Evolutionary conservation across 1,140 invertebrate species (phyloP).

Genomic region (Pararge aegeria): DNA sequence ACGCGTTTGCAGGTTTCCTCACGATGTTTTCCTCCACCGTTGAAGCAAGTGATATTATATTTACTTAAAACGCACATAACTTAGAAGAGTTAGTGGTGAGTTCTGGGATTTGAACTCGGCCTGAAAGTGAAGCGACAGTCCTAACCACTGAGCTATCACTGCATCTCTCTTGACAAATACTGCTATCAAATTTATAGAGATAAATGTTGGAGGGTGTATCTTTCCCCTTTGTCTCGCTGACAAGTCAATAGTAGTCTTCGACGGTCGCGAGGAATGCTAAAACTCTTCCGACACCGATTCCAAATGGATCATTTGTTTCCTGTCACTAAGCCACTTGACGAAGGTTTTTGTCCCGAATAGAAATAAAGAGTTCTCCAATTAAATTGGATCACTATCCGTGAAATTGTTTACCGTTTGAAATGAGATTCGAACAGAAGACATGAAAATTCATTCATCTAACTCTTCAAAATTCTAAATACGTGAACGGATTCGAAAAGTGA

Average conservation of each 20-base stretch:
- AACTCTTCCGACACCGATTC: slow-evolving; percentile 33
- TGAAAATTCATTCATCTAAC: slow-evolving; percentile 2
- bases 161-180: too few relatives aligned
- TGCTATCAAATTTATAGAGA: too few relatives aligned
- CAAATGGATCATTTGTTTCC: slow-evolving; percentile 63
- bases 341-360: slow-evolving; percentile 45
- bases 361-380: slow-evolving; percentile 70
- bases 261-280: slow-evolving; percentile 29
- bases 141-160: too few relatives aligned
- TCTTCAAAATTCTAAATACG: not conserved
- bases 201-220: too few relatives aligned
- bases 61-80: too few relatives aligned
- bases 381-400: slow-evolving; percentile 65
- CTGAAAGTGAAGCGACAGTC: too few relatives aligned
- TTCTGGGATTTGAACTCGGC: too few relatives aligned
- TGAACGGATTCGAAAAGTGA: too few relatives aligned
- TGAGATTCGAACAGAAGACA: slow-evolving; percentile 30
- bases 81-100: too few relatives aligned
- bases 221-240: slow-evolving; percentile 13
- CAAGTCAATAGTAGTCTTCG: slow-evolving; percentile 34
- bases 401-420: slow-evolving; percentile 69
- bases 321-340: slow-evolving; percentile 54
- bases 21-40: too few relatives aligned
- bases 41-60: too few relatives aligned
- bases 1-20: too few relatives aligned